Evolutionary conservation across 2,113 vertebrate genomes (phyloP).

Genomic region (Pholis gunnellus): DNA sequence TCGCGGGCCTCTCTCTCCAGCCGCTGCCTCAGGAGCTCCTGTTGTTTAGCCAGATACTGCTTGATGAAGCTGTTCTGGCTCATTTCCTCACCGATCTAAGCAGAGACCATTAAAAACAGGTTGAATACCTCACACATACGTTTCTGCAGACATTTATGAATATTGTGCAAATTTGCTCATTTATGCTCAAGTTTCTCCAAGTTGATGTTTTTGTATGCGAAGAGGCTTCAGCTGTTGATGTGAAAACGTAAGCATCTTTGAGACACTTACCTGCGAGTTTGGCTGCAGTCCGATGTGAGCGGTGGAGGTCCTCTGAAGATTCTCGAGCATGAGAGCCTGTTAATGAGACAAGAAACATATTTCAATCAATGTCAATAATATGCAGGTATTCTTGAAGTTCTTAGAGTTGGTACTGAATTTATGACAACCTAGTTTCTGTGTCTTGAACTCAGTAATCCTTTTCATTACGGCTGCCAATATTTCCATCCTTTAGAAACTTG

Average conservation of each 20-base stretch:
- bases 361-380: constrained; percentile 20
- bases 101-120: constrained; percentile 37
- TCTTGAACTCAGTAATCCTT: not conserved
- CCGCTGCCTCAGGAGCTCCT: constrained; percentile 91
- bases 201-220: not conserved
- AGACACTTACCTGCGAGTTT: constrained; percentile 89
- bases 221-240: constrained; percentile 1
- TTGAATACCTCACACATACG: not conserved
- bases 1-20: constrained; percentile 91
- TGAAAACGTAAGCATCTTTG: not conserved
- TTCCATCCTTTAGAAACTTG: not conserved
- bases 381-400: not conserved
- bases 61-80: constrained; percentile 96
- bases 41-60: constrained; percentile 94
- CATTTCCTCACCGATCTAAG: constrained; percentile 95
- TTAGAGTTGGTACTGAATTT: not conserved
- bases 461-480: not conserved
- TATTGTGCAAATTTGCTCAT: not conserved
- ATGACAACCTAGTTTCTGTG: not conserved
- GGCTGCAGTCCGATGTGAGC: constrained; percentile 91
- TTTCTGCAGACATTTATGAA: not conserved
- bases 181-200: not conserved
- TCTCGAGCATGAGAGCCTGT: constrained; percentile 95
- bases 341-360: constrained; percentile 48
- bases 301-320: constrained; percentile 92